Conservation (phyloP, 1,140 invertebrate genomes). For the Drosophila repletoides region DNA sequence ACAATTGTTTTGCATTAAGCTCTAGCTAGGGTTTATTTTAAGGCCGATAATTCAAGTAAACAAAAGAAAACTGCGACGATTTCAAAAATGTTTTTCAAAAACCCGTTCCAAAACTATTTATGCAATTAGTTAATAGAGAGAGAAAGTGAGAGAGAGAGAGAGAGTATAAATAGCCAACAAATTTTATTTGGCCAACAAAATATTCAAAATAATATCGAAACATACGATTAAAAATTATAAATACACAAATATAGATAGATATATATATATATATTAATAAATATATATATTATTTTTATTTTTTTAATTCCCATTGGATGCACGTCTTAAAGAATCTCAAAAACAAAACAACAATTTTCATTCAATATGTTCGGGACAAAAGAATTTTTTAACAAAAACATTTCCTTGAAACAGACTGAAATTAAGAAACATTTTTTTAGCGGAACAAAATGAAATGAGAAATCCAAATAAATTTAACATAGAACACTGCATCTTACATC, state of each 20-base stretch:
- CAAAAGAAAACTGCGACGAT: constrained; percentile 31
- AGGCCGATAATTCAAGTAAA: constrained; percentile 33
- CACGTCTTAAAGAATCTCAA: constrained; percentile 75
- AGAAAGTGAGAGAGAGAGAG: too few relatives aligned
- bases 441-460: constrained; percentile 27
- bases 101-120: constrained; percentile 51
- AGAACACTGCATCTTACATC: constrained; percentile 58
- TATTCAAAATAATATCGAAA: constrained; percentile 65
- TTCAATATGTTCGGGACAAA: constrained; percentile 5
- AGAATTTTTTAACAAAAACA: constrained; percentile 71
- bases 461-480: constrained; percentile 24
- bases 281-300: constrained; percentile 22
- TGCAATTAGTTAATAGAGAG: constrained; percentile 49
- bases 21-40: constrained; percentile 59
- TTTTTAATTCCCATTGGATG: constrained; percentile 46
- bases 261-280: constrained; percentile 30
- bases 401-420: constrained; percentile 79
- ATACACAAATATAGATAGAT: too few relatives aligned
- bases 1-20: constrained; percentile 66
- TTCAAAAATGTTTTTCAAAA: constrained; percentile 35
- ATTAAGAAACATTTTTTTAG: constrained; percentile 62
- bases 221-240: constrained; percentile 7
- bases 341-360: constrained; percentile 35
- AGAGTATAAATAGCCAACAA: constrained; percentile 31
- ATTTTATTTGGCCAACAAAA: constrained; percentile 34